Percentiles rank a stretch among this genome's conserved stretches.
These are phyloP conservation scores for Tauraco hartlaubi DNA, from an alignment of 2,797 vertebrate species.

Conservation along the genomic window DNA sequence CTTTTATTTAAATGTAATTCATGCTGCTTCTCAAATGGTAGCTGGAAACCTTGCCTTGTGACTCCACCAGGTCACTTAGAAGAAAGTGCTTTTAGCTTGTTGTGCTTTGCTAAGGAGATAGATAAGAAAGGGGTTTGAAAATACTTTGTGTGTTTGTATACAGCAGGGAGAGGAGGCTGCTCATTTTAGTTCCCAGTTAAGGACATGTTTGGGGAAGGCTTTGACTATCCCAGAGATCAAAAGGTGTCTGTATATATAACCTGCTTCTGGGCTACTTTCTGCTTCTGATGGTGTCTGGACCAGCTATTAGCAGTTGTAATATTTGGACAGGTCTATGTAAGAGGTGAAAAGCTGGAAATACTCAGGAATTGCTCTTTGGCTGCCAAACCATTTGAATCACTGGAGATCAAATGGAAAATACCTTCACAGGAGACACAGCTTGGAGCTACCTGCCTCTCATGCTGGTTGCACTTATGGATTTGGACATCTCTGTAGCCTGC, in stretches of 20 bases:
- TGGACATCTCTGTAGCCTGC: background rate
- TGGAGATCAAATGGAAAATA: background rate
- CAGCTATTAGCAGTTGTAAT: background rate
- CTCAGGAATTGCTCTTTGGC: background rate
- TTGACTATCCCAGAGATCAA: background rate
- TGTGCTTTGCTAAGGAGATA: background rate
- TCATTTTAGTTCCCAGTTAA: background rate
- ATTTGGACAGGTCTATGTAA: background rate
- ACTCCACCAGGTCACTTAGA: background rate
- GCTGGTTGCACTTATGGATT: background rate
- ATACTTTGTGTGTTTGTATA: background rate
- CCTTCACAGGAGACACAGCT: background rate
- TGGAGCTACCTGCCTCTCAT: background rate
- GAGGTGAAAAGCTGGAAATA: background rate
- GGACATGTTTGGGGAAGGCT: background rate
- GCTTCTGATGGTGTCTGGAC: background rate
- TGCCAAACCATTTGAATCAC: background rate
- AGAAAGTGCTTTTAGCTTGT: background rate
- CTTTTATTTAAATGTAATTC: constrained; percentile 1
- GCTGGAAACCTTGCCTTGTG: background rate
- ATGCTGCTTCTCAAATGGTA: background rate
- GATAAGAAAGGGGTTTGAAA: background rate
- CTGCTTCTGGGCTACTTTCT: background rate
- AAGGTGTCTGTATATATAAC: background rate
- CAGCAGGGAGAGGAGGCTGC: background rate